Evolutionary conservation across 1,140 invertebrate genomes (phyloP).

Genomic region (Agrypnia vestita): DNA sequence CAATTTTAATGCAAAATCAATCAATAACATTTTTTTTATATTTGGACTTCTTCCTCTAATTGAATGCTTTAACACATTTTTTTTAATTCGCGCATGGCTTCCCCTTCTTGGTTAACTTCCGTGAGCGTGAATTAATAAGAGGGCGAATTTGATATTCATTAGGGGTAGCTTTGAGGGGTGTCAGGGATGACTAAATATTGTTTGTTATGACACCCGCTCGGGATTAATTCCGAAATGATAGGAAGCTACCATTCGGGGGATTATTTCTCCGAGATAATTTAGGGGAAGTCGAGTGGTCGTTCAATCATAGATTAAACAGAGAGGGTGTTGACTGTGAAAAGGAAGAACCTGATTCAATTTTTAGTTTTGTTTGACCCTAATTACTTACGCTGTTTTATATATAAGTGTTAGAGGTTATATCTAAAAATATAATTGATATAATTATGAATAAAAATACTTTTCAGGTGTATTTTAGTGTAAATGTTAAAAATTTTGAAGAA

Average conservation of each 20-base stretch:
- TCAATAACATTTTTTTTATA: too few relatives aligned
- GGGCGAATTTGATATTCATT: slow-evolving; percentile 25
- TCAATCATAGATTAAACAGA: background rate
- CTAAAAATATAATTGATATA: too few relatives aligned
- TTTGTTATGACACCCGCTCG: slow-evolving; percentile 22
- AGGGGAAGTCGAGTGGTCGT: slow-evolving; percentile 6
- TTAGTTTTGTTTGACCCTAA: background rate
- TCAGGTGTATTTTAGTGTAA: too few relatives aligned
- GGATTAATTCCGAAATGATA: slow-evolving; percentile 18
- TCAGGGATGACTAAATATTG: slow-evolving; percentile 2
- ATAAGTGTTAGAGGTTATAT: too few relatives aligned
- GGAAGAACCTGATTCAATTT: background rate
- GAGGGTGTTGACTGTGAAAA: background rate
- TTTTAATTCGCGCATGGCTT: too few relatives aligned
- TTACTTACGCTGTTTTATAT: too few relatives aligned
- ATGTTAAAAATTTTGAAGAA: too few relatives aligned
- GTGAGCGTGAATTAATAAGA: background rate
- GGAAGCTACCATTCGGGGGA: background rate
- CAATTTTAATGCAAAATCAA: too few relatives aligned
- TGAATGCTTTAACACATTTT: too few relatives aligned
- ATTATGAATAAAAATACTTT: too few relatives aligned
- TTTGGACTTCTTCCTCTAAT: too few relatives aligned
- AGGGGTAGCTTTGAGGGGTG: background rate
- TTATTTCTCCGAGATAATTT: slow-evolving; percentile 25
- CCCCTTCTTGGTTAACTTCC: too few relatives aligned